phyloP scores from a whole-genome alignment of 2,113 vertebrate species.

The Ctenodactylus gundi region DNA sequence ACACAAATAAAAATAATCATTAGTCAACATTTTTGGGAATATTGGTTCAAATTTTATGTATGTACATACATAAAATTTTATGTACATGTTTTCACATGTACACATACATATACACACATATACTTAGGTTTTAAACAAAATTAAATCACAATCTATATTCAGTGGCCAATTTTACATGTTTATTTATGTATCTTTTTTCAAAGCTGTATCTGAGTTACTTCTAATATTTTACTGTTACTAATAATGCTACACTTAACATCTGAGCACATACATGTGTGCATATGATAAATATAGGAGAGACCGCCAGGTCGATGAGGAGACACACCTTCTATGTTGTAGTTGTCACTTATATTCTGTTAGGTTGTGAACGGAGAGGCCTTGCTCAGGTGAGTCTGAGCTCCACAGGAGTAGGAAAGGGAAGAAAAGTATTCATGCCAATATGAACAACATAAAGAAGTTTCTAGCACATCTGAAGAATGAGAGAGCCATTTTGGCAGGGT shows the following conservation, averaged over 20 bases:
- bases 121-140: background rate
- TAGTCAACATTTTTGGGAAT: background rate
- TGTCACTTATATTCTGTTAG: background rate
- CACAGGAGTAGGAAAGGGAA: background rate
- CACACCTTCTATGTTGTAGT: background rate
- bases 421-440: background rate
- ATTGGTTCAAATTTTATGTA: slow-evolving; percentile 14
- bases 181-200: background rate
- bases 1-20: background rate
- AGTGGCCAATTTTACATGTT: background rate
- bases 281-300: background rate
- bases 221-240: background rate
- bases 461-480: background rate
- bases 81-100: too few relatives aligned
- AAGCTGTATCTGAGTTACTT: background rate
- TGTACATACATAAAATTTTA: background rate
- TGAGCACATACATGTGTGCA: background rate
- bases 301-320: background rate
- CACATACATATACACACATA: too few relatives aligned
- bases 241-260: background rate
- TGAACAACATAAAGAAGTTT: background rate
- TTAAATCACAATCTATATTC: background rate
- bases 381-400: background rate
- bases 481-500: too few relatives aligned
- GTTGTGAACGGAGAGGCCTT: background rate